Conservation (phyloP, 2,797 vertebrate species). For the Chiroxiphia lanceolata region DNA sequence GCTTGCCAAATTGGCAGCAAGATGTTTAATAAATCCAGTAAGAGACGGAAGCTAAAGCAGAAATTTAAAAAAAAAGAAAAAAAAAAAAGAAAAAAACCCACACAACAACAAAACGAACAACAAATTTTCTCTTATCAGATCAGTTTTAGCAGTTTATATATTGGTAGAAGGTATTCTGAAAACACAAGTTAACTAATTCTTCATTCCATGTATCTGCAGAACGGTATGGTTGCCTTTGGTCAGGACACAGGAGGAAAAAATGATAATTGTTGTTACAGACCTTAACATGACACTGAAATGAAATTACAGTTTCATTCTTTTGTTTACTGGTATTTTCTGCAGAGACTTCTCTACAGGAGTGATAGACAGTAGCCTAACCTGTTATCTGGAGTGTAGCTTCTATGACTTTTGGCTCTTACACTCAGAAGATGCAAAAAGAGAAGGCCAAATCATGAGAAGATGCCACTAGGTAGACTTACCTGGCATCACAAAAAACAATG, state of each 20-base stretch:
- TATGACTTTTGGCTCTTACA: not conserved
- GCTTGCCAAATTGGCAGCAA: not conserved
- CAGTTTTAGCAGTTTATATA: not conserved
- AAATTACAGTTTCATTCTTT: not conserved
- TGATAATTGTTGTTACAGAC: not conserved
- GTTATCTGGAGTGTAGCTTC: not conserved
- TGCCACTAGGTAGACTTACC: not conserved
- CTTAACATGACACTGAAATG: not conserved
- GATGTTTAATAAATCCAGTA: not conserved
- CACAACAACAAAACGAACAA: not conserved
- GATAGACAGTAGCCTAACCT: not conserved
- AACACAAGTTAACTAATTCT: not conserved
- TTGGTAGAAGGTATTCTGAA: not conserved
- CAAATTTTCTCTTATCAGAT: not conserved
- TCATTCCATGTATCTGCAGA: not conserved
- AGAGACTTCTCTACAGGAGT: not conserved
- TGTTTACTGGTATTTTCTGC: not conserved
- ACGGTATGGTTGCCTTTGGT: not conserved
- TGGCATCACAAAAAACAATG: no score
- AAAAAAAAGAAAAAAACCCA: no score
- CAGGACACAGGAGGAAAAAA: no score
- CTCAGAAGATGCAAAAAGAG: not conserved
- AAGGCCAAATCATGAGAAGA: not conserved
- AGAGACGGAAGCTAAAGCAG: not conserved
- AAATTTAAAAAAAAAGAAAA: not conserved